Base-by-base conservation (phyloP, 2,888 invertebrate species). In the Cepaea hortensis region DNA sequence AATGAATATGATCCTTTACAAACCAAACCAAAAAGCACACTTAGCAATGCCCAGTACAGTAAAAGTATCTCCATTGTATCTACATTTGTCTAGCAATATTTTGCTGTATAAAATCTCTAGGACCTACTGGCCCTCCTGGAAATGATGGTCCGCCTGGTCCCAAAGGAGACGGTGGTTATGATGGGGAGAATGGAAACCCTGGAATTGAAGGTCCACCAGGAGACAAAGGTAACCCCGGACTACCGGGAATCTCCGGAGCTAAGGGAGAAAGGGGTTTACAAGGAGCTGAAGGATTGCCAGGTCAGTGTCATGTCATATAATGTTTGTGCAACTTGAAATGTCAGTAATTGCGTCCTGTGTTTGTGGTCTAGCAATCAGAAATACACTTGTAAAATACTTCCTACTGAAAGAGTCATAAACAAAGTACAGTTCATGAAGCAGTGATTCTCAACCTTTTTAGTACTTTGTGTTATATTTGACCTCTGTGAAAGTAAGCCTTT, bases 241-340 rank as follows among this genome's bases (percentile, higher is more conserved):
- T 23, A 50, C 20, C 13, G 23, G 84, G 86, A 0, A 9, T 84
- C 0, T 46, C 18, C 18, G 86, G 86, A 75, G 20, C 50, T 23
- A 87, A 87, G 35, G 92, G 92, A 77, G 90, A 91, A 73, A 61
- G 83, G 35, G 93, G 93, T 80, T 81, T 90, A 20, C 86, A 90
- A n/a, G 88, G 88, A 65, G 70, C 79, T 11, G 88, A 89, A 75
- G 97, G 97, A 20, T 94, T 95, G n/a, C 96, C 96, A 48, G 97
- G 97, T 89, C 92, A 93, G 4, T 96, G 35, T 35, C 35, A 35
- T 35, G 35, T 35, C 35, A 35, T 35, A 35, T 65, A 65, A 65
- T 35, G 35, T 35, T 35, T 35, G 35, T 35, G 35, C 35, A 35
- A 35, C 35, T 35, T 35, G 35, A 35, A 35, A 35, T 35, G 35